phyloP scores from a whole-genome alignment of 2,797 vertebrate species.

The Siniperca undulata region DNA sequence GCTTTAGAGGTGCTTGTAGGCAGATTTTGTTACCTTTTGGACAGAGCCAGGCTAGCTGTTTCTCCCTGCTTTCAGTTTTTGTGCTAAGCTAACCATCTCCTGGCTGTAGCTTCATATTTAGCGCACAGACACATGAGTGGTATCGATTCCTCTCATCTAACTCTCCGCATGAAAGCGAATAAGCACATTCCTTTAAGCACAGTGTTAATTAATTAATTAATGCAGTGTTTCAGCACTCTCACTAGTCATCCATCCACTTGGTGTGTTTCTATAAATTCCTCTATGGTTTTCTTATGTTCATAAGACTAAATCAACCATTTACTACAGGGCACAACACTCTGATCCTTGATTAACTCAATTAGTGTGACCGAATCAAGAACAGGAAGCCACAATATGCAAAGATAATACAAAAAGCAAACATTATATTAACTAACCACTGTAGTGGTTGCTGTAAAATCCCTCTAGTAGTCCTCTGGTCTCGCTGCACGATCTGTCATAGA shows the following conservation, averaged over 20 bases:
- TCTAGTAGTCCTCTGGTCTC: conserved; percentile 64
- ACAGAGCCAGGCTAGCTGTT: background rate
- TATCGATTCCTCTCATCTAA: conserved; percentile 4
- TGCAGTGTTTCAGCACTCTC: conserved; percentile 5
- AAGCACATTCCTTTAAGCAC: conserved; percentile 17
- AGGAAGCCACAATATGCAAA: conserved; percentile 69
- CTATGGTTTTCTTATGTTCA: conserved; percentile 29
- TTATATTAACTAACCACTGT: conserved; percentile 71
- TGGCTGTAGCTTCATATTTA: background rate
- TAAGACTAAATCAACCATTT: conserved; percentile 39
- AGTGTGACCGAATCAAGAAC: conserved; percentile 58
- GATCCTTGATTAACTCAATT: conserved; percentile 69
- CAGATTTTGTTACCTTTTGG: background rate
- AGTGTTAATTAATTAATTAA: conserved; percentile 38
- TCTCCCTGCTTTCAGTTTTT: background rate
- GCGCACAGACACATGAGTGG: background rate
- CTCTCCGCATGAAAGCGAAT: background rate
- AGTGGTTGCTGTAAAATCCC: conserved; percentile 69
- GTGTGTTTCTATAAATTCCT: conserved; percentile 15
- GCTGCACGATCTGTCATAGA: conserved; percentile 73
- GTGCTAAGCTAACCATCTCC: background rate
- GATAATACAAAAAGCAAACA: conserved; percentile 80
- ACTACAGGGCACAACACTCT: conserved; percentile 32
- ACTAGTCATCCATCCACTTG: conserved; percentile 12
- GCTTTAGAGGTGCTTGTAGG: background rate